Conservation (phyloP, 2,888 invertebrate species). For the Danaus chrysippus region DNA sequence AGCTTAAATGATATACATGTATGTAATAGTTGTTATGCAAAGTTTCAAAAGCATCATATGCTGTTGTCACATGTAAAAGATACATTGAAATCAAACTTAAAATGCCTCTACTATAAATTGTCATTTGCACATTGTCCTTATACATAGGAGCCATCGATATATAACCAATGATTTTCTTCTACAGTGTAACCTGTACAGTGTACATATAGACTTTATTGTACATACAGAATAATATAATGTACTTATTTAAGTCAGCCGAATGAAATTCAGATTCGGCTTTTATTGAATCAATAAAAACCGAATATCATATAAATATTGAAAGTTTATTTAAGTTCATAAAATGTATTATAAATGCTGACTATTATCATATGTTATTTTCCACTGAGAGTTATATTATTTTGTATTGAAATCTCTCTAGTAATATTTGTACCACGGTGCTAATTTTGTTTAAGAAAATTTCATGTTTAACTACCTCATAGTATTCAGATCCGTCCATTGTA, state of each 20-base stretch:
- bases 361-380: conserved; percentile 5
- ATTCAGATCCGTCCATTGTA: conserved; percentile 59
- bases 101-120: too few species aligned
- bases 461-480: conserved; percentile 56
- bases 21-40: too few species aligned
- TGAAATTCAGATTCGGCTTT: conserved; percentile 23
- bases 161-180: background rate
- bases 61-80: too few species aligned
- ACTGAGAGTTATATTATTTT: conserved; percentile 15
- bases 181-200: conserved; percentile 4
- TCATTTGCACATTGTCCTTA: too few species aligned
- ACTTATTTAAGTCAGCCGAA: conserved; percentile 1
- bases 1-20: too few species aligned
- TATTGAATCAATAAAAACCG: conserved; percentile 38
- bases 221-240: conserved; percentile 2
- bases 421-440: background rate
- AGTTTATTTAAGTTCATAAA: conserved; percentile 3
- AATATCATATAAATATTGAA: conserved; percentile 11
- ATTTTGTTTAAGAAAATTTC: background rate
- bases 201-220: conserved; percentile 4
- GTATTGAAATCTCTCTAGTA: background rate
- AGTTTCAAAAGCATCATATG: too few species aligned
- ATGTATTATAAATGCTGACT: background rate
- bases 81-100: too few species aligned
- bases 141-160: too few species aligned